A percentile compares a stretch with the other conserved stretches of the same genome.
Conservation (phyloP, 2,113 vertebrate genomes). For the Myodes glareolus region DNA sequence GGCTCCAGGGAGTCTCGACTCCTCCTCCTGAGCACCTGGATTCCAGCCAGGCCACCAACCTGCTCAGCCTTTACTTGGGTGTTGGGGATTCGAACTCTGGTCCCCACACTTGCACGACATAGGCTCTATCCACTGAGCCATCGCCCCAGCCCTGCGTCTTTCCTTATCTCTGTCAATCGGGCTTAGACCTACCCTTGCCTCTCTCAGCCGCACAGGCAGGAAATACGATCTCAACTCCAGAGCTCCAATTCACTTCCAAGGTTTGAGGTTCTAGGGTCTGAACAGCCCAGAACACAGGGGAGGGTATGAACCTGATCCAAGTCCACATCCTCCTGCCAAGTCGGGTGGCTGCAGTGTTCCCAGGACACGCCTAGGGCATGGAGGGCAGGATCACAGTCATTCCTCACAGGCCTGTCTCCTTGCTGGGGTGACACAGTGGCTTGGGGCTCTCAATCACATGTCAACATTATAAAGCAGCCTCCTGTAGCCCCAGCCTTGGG, state of each 20-base stretch:
- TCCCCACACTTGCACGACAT: too few relatives aligned
- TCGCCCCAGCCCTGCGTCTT: rapidly evolving
- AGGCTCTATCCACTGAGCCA: too few relatives aligned
- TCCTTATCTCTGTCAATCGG: background rate
- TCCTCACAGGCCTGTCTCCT: background rate
- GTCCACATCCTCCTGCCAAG: background rate
- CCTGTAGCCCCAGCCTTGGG: background rate
- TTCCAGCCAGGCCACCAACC: background rate
- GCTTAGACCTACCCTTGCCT: background rate
- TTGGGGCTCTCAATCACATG: background rate
- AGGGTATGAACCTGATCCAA: too few relatives aligned
- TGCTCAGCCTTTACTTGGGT: background rate
- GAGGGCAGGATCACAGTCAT: background rate
- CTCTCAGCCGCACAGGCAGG: background rate
- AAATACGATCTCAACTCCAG: background rate
- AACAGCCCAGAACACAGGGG: background rate
- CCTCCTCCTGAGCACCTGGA: background rate
- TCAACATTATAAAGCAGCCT: too few relatives aligned
- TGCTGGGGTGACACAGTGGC: background rate
- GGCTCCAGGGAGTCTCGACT: background rate
- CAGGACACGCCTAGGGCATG: background rate
- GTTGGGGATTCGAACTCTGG: background rate
- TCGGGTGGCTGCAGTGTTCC: background rate
- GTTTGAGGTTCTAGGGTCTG: background rate
- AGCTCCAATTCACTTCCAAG: background rate